phyloP scores from a whole-genome alignment of 2,797 vertebrate species.

The Paramormyrops hopkinsi region DNA sequence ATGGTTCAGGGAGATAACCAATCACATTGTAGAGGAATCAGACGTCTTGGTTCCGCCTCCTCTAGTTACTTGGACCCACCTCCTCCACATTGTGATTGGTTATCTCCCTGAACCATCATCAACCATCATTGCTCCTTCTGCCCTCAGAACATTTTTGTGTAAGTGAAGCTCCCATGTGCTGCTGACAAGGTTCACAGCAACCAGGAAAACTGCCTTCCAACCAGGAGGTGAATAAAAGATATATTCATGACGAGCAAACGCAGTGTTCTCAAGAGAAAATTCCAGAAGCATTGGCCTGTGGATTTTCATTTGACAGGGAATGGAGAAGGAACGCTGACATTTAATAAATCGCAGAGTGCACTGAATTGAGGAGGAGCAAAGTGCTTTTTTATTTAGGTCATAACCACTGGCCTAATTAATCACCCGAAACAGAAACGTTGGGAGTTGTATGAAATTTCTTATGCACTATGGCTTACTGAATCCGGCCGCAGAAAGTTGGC shows the following conservation, averaged over 20 bases:
- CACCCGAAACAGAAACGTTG: not conserved
- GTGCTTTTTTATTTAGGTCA: constrained; percentile 1
- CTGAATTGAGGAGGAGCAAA: not conserved
- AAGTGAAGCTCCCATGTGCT: not conserved
- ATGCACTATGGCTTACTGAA: not conserved
- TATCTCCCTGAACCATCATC: not conserved
- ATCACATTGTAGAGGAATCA: not conserved
- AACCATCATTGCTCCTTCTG: not conserved
- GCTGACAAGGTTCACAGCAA: not conserved
- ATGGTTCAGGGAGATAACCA: not conserved
- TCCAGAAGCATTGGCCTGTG: not conserved
- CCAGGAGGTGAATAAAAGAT: not conserved
- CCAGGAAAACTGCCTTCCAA: not conserved
- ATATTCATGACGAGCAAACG: not conserved
- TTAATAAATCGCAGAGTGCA: not conserved
- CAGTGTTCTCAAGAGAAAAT: not conserved
- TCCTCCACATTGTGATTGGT: not conserved
- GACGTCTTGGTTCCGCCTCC: not conserved
- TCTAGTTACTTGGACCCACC: not conserved
- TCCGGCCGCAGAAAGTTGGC: not conserved
- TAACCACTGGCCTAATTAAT: constrained; percentile 8
- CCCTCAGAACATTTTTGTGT: not conserved
- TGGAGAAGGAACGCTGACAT: not conserved
- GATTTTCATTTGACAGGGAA: not conserved
- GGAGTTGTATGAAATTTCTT: not conserved